Percentiles rank a stretch among this genome's conserved stretches.
phyloP scores from a whole-genome alignment of 2,888 invertebrate species.

The Diarsia mendica region DNA sequence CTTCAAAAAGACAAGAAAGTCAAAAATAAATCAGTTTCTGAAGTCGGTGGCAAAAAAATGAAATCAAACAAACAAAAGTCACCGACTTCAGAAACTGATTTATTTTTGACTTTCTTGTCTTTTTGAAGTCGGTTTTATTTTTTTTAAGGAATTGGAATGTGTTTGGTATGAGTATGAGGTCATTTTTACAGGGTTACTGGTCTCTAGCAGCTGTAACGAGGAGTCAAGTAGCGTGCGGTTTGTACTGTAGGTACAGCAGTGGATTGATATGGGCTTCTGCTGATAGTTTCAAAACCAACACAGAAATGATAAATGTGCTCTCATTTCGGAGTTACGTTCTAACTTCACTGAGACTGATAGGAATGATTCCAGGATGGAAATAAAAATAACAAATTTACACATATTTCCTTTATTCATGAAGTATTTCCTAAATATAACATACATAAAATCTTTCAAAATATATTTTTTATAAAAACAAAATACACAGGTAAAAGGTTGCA shows the following conservation, averaged over 20 bases:
- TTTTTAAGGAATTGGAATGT: neutral
- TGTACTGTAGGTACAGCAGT: neutral
- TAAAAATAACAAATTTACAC: conserved; percentile 10
- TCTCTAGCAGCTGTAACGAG: too few relatives aligned
- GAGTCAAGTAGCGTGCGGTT: neutral
- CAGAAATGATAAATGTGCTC: neutral
- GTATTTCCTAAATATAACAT: conserved; percentile 51
- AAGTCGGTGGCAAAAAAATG: too few relatives aligned
- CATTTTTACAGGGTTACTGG: neutral
- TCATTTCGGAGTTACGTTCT: too few relatives aligned
- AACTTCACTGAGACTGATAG: neutral
- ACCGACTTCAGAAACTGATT: too few relatives aligned
- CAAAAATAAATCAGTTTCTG: too few relatives aligned
- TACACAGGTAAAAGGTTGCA: conserved; percentile 14
- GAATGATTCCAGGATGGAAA: neutral
- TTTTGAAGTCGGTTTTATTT: too few relatives aligned
- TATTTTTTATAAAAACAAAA: conserved; percentile 50
- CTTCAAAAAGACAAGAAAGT: too few relatives aligned
- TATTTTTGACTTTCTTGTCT: too few relatives aligned
- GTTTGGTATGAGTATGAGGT: neutral
- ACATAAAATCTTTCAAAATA: conserved; percentile 56
- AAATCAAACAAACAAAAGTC: too few relatives aligned
- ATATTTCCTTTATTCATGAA: conserved; percentile 46
- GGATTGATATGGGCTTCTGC: neutral
- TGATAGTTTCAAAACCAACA: neutral